These are phyloP conservation scores for Aurelia sp. DNA, from an alignment of 30 jellyfish, hydroid and myxozoan genomes.

Conservation along the genomic window DNA sequence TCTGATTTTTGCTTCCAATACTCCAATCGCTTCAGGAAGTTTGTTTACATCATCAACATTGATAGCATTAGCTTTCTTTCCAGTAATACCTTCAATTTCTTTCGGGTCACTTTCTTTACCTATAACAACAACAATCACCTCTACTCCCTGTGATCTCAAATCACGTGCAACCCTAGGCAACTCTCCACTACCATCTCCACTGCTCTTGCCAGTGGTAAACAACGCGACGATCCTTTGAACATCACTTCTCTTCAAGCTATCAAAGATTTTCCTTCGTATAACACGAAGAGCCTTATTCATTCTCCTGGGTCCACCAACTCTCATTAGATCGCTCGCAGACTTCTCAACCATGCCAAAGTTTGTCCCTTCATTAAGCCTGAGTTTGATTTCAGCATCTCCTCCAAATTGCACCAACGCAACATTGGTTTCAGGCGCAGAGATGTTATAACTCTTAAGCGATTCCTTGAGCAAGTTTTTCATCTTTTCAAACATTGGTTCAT, in stretches of 20 bases:
- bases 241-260: not conserved
- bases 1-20: conserved; percentile 67
- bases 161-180: conserved; percentile 55
- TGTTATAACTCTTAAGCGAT: conserved; percentile 50
- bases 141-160: conserved; percentile 68
- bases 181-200: conserved; percentile 59
- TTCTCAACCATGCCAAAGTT: not conserved
- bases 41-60: conserved; percentile 51
- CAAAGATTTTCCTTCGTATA: conserved; percentile 44
- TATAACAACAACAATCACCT: conserved; percentile 69
- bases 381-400: conserved; percentile 9
- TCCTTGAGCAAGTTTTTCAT: conserved; percentile 62
- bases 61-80: conserved; percentile 35
- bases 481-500: conserved; percentile 3
- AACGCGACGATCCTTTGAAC: conserved; percentile 37
- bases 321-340: conserved; percentile 13
- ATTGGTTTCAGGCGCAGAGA: conserved; percentile 46
- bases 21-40: conserved; percentile 58
- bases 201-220: conserved; percentile 75
- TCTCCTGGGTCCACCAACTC: conserved; percentile 80
- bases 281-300: conserved; percentile 70
- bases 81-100: conserved; percentile 45
- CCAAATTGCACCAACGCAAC: conserved; percentile 56
- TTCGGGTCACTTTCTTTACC: conserved; percentile 54
- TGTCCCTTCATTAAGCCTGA: conserved; percentile 14